Percentiles rank a stretch among this genome's conserved stretches.
Conservation (phyloP, 1,140 invertebrate species). For the Heliconius melpomene region DNA sequence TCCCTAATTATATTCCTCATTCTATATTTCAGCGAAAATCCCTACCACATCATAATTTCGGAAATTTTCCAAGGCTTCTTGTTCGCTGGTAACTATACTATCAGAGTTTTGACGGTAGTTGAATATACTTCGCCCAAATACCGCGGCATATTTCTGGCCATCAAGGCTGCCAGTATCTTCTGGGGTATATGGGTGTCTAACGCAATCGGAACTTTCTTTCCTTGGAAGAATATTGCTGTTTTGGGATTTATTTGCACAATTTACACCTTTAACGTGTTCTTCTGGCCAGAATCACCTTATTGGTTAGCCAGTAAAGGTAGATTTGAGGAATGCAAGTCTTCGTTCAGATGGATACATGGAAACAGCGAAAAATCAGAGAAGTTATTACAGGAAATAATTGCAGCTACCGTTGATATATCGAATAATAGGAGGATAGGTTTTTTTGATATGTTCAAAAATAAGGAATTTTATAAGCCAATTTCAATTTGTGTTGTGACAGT, state of each 20-base stretch:
- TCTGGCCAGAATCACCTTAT: slow-evolving; percentile 53
- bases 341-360: slow-evolving; percentile 48
- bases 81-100: slow-evolving; percentile 39
- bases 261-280: slow-evolving; percentile 39
- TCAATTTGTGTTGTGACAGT: slow-evolving; percentile 34
- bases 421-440: slow-evolving; percentile 18
- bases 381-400: slow-evolving; percentile 43
- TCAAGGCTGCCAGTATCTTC: slow-evolving; percentile 49
- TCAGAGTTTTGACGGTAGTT: slow-evolving; percentile 44
- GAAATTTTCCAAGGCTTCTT: slow-evolving; percentile 46
- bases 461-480: slow-evolving; percentile 45
- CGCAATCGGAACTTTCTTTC: slow-evolving; percentile 51
- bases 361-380: slow-evolving; percentile 37
- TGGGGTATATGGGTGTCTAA: slow-evolving; percentile 54
- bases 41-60: slow-evolving; percentile 45
- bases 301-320: slow-evolving; percentile 50
- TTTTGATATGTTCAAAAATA: slow-evolving; percentile 20
- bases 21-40: slow-evolving; percentile 42
- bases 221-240: slow-evolving; percentile 51
- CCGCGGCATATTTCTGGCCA: slow-evolving; percentile 47
- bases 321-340: slow-evolving; percentile 40
- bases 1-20: slow-evolving; percentile 35
- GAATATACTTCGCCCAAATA: slow-evolving; percentile 50
- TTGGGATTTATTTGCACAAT: slow-evolving; percentile 43
- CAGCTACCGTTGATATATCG: slow-evolving; percentile 28